phyloP scores from a whole-genome alignment of 2,888 invertebrate species.

The Punctoribates punctum region DNA sequence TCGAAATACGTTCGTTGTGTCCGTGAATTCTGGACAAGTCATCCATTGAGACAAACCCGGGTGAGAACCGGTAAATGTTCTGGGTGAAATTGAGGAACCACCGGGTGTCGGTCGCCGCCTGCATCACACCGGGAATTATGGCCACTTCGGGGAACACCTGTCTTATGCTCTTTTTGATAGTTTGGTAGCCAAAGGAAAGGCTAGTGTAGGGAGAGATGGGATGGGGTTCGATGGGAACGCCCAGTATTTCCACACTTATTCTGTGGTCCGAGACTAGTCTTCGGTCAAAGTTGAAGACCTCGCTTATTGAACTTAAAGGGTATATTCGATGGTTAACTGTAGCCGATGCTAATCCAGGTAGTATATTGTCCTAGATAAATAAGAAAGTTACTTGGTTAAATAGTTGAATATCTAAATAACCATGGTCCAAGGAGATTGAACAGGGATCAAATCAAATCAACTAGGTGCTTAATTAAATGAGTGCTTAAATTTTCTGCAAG shows the following conservation, averaged over 20 bases:
- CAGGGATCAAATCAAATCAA: too few species aligned
- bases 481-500: too few species aligned
- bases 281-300: conserved; percentile 50
- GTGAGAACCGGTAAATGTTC: conserved; percentile 57
- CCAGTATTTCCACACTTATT: conserved; percentile 43
- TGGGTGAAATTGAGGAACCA: conserved; percentile 55
- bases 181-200: conserved; percentile 54
- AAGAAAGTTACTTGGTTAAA: too few species aligned
- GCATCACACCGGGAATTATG: conserved; percentile 55
- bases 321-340: conserved; percentile 57
- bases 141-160: conserved; percentile 54
- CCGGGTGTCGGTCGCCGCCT: conserved; percentile 57
- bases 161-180: conserved; percentile 53
- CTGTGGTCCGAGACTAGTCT: conserved; percentile 50
- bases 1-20: conserved; percentile 56
- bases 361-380: conserved; percentile 53
- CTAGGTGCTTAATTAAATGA: too few species aligned
- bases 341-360: conserved; percentile 55
- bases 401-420: too few species aligned
- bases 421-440: too few species aligned
- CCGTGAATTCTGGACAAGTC: conserved; percentile 56
- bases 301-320: conserved; percentile 49
- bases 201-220: conserved; percentile 55
- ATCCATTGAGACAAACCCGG: conserved; percentile 51
- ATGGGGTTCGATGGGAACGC: conserved; percentile 51